These are phyloP conservation scores for Apolygus lucorum DNA, from an alignment of 1,140 invertebrate genomes.

Conservation along the genomic window DNA sequence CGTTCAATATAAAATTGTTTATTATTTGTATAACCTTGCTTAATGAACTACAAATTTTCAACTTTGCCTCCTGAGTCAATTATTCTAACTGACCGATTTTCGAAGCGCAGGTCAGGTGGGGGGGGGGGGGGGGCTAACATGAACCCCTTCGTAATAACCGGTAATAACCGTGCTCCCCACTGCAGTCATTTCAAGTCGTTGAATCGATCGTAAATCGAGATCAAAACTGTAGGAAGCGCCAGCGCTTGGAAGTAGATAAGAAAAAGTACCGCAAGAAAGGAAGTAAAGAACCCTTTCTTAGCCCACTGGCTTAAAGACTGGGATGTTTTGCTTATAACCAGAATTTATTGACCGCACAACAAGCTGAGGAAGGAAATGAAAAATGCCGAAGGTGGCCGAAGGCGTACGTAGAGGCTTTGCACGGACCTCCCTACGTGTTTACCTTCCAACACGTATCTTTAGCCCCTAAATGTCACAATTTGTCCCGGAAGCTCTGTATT, in stretches of 20 bases:
- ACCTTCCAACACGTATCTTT: slow-evolving; percentile 1
- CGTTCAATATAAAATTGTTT: too few relatives aligned
- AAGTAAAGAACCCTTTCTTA: slow-evolving; percentile 2
- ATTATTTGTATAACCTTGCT: too few relatives aligned
- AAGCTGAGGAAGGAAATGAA: slow-evolving; percentile 9
- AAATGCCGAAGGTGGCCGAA: not conserved
- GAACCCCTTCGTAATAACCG: too few relatives aligned
- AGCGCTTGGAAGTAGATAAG: not conserved
- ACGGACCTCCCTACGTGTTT: not conserved
- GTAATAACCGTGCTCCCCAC: too few relatives aligned
- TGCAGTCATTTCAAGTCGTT: too few relatives aligned
- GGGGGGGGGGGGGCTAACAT: too few relatives aligned
- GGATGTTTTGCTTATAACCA: slow-evolving; percentile 15
- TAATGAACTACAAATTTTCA: too few relatives aligned
- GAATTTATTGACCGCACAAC: slow-evolving; percentile 14
- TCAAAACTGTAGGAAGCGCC: too few relatives aligned
- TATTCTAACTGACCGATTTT: too few relatives aligned
- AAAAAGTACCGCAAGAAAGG: slow-evolving; percentile 1
- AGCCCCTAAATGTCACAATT: slow-evolving; percentile 8
- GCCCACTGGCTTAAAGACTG: not conserved
- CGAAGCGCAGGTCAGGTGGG: too few relatives aligned
- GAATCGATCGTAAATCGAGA: too few relatives aligned
- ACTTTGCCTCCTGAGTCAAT: too few relatives aligned
- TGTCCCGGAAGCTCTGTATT: slow-evolving; percentile 6
- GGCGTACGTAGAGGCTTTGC: not conserved